Evolutionary conservation across 2,888 invertebrate genomes (phyloP), one percentile per base, ranked within the genome.

Genomic region (Abrostola tripartita): DNA sequence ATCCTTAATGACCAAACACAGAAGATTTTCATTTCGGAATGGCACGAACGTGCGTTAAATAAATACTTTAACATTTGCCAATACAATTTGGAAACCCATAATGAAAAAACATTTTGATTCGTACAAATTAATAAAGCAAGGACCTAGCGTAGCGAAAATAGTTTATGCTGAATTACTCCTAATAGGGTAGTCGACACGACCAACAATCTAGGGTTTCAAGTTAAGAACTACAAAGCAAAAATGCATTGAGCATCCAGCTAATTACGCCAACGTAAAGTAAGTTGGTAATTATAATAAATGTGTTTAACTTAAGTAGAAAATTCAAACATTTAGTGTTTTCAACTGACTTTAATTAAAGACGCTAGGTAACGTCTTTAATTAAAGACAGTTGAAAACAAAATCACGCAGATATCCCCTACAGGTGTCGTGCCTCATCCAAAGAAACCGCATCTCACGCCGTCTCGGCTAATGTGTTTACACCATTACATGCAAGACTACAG

Each of bases 401-500:
- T 81, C 67, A 64, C 52, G 57, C 37, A 61, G 56, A 70, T 24
- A 24, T 79, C 56, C 72, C 64, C 65, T 68, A 86, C 90, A 92
- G 90, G 91, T 91, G 91, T 85, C 81, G 85, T 86, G 86, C 88
- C 87, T 88, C 88, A 85, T 84, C 78, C 83, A 68, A 81, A 75
- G 80, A 80, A 85, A 86, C 90, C 87, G 80, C 88, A 85, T 83
- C 84, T 81, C 83, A 73, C 65, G 67, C 66, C 83, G 84, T 86
- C 82, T 84, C 83, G 72, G 87, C 89, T 92, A 91, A 92, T 92
- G 90, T 92, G 90, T 90, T 93, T 90, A 92, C 90, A 86, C 89
- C 89, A 89, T 91, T 90, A 90, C 90, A 87, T 84, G 84, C 83
- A 82, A 85, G 85, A 84, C 85, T 69, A 83, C 84, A 78, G 83